A percentile compares a stretch with the other conserved stretches of the same genome.
Conservation (phyloP, 2,113 vertebrate genomes). For the Vidua macroura region DNA sequence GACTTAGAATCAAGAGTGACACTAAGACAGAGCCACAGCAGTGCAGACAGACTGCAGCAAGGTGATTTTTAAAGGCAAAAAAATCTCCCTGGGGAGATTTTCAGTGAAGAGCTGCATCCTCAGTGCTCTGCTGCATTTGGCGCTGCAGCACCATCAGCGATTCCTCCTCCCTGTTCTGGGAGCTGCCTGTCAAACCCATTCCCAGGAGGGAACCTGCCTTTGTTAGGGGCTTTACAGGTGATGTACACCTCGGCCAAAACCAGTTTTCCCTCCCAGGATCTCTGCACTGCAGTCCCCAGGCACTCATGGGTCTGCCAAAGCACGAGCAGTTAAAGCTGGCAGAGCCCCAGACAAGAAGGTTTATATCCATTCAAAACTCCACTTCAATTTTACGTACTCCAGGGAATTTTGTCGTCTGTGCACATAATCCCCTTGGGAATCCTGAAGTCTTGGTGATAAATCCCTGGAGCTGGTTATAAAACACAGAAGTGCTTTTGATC, state of each 20-base stretch:
- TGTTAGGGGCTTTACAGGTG: not conserved
- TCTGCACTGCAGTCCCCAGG: not conserved
- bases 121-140: not conserved
- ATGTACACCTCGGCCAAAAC: not conserved
- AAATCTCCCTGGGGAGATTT: not conserved
- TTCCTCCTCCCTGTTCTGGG: not conserved
- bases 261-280: not conserved
- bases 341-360: not conserved
- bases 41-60: not conserved
- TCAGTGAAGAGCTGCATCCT: not conserved
- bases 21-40: not conserved
- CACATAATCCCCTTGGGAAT: constrained; percentile 3
- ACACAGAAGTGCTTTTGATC: not conserved
- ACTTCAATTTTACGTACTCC: not conserved
- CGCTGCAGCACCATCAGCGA: not conserved
- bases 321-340: not conserved
- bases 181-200: not conserved
- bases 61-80: not conserved
- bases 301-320: not conserved
- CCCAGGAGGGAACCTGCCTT: not conserved
- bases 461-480: not conserved
- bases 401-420: not conserved
- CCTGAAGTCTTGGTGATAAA: not conserved
- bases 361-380: not conserved
- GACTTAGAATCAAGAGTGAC: not conserved